Evolutionary conservation across 2,888 invertebrate genomes (phyloP), one percentile per base, ranked within the genome.

Genomic region (Polyommatus icarus): DNA sequence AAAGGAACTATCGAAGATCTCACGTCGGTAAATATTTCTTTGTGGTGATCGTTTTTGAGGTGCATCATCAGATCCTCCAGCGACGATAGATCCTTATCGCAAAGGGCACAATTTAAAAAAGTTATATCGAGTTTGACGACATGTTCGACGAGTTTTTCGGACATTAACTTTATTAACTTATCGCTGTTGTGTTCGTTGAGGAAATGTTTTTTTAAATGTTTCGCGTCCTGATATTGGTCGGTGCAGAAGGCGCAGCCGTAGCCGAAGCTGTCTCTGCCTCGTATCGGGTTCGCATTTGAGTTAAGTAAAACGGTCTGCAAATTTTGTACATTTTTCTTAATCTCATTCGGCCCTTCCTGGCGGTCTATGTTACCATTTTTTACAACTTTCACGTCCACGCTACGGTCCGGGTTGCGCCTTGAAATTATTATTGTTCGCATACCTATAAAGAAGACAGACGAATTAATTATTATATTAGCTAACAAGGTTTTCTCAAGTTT

Each of bases 1-100:
- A 91, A 92, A 0, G 90, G 90, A 0, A 92, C 81, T 8, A 91
- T 89, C 71, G 87, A 87, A 59, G 84, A 87, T 78, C 87, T 88
- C 0, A 85, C 82, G 3, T 90, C 87, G 1, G 84, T 82, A 73
- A 84, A 85, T 50, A 89, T 78, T 18, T 81, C 79, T 59, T 83
- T 84, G 0, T 79, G 67, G 77, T 89, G 89, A 3, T 81, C 84
- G 0, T 78, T 76, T 71, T 85, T 85, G 4, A 89, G 81, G 77
- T 89, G 89, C 0, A 71, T 12, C 71, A 87, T 82, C 32, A 89
- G 80, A 6, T 86, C 84, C 1, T 87, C 84, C 0, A 89, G 80
- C n/a, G 83, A 82, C 0, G 81, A 73, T 2, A 88, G 82, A 46
- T 84, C 84, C 61, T 79, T 82, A 8, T 85, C 83, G 54, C 89